Base-by-base conservation (phyloP, 1,140 invertebrate genomes). In the Pygmarrhopalites habei region DNA sequence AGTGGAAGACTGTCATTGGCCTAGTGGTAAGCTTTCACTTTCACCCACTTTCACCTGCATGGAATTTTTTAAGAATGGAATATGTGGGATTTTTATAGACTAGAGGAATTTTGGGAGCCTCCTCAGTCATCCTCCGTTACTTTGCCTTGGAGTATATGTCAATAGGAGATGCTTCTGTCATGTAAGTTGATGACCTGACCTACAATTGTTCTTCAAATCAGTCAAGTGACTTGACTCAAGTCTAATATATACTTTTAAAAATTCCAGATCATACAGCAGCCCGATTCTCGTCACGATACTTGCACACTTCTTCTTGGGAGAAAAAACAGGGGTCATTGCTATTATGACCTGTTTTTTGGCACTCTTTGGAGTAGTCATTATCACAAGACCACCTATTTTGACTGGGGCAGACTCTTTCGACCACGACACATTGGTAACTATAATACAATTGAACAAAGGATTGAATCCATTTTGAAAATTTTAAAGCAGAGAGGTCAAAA, bases 271-370 rank as follows among this genome's bases (percentile, higher is more conserved):
- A 1, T 71, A 64, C 41, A 51, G 44, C 29, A 60, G 66, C 15
- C 66, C 69, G 7, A 60, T 71, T 5, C 52, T 68, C 10, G 69
- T 71, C 1, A 64, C 60, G 1, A 61, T 68, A 17, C 41, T 70
- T 15, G 69, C 69, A 0, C 66, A 66, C 39, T 66, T 71, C 41
- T 66, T 67, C 28, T 44, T 71, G 3, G 61, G 61, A 35, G 69
- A 71, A 49, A 58, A 47, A 58, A 61, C 39, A 17, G 66, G 66
- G 23, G 26, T 68, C 7, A 52, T 71, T 41, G 56, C 69, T 10
- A 62, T 68, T 23, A 19, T 71, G 1, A 47, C 52, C 0, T 60
- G 58, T 3, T 21, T 71, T 21, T 44, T 35, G 1, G 60, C 66
- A 17, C 47, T 68, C 7, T 28, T 35, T 1, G 69, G 69, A 28